Conservation (phyloP, 2,797 vertebrate species). For the Chaunax sp. region DNA sequence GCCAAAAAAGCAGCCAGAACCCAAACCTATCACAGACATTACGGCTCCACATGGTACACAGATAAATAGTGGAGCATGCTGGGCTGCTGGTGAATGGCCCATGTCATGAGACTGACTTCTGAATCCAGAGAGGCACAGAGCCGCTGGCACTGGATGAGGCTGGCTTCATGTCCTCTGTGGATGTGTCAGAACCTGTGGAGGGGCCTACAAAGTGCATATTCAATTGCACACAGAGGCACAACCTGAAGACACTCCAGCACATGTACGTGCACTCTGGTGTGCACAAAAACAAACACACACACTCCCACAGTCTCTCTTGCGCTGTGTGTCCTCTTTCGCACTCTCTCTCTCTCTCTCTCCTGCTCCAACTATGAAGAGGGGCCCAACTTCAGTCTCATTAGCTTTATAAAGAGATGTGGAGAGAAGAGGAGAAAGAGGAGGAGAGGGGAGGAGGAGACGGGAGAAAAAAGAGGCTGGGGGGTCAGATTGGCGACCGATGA, state of each 20-base stretch:
- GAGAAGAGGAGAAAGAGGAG: constrained; percentile 71
- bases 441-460: constrained; percentile 55
- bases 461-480: constrained; percentile 77
- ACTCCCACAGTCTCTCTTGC: neutral
- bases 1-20: constrained; percentile 56
- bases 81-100: constrained; percentile 67
- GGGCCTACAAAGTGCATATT: constrained; percentile 60
- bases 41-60: constrained; percentile 51
- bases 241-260: constrained; percentile 22
- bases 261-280: constrained; percentile 34
- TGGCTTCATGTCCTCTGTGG: constrained; percentile 46
- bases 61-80: constrained; percentile 64
- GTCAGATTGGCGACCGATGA: constrained; percentile 83
- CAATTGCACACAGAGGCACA: constrained; percentile 33
- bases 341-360: constrained; percentile 48
- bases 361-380: constrained; percentile 68
- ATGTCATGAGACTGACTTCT: constrained; percentile 59
- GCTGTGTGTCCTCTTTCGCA: constrained; percentile 57
- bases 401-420: constrained; percentile 83
- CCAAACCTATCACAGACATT: constrained; percentile 54
- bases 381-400: constrained; percentile 86
- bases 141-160: constrained; percentile 53
- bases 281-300: constrained; percentile 27
- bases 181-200: constrained; percentile 48
- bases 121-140: constrained; percentile 48